Evolutionary conservation across 23 tunicate genomes (phyloP).

Genomic region (Phallusia fumigata): DNA sequence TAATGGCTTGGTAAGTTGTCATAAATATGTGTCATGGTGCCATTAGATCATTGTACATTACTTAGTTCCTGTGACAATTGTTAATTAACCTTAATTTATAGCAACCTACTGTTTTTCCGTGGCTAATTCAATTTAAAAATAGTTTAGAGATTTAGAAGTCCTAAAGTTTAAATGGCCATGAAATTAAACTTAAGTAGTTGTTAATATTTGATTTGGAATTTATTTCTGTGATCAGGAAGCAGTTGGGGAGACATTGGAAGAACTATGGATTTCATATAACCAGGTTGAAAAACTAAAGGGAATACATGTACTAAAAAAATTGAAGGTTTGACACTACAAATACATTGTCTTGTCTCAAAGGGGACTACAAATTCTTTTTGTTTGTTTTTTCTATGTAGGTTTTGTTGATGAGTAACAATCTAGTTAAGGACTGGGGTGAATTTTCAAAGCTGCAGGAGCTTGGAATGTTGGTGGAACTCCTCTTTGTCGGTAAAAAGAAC

Average conservation of each 20-base stretch:
- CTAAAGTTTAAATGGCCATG: too few species aligned
- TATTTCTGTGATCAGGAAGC: slow-evolving; percentile 57
- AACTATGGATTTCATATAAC: slow-evolving; percentile 96
- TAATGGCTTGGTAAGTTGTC: slow-evolving; percentile 74
- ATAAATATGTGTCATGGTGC: not conserved
- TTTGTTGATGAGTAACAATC: slow-evolving; percentile 84
- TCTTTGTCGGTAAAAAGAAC: slow-evolving; percentile 71
- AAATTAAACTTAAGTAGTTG: too few species aligned
- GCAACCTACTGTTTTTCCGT: too few species aligned
- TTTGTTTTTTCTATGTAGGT: slow-evolving; percentile 25
- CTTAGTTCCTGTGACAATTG: not conserved
- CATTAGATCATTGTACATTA: not conserved
- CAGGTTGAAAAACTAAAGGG: slow-evolving; percentile 85
- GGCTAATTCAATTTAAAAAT: too few species aligned
- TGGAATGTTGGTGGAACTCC: slow-evolving; percentile 60
- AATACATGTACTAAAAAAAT: slow-evolving; percentile 88
- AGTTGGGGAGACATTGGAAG: slow-evolving; percentile 85
- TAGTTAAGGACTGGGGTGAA: slow-evolving; percentile 84
- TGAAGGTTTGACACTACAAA: slow-evolving; percentile 45
- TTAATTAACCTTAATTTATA: not conserved
- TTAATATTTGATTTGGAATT: not conserved
- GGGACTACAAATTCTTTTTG: too few species aligned
- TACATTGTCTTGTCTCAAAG: too few species aligned
- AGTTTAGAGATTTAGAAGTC: too few species aligned
- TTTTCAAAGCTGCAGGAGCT: slow-evolving; percentile 79